Percentiles rank a stretch among this genome's conserved stretches.
Evolutionary conservation across 2,113 vertebrate species (phyloP).

Genomic region (Tenrec ecaudatus): DNA sequence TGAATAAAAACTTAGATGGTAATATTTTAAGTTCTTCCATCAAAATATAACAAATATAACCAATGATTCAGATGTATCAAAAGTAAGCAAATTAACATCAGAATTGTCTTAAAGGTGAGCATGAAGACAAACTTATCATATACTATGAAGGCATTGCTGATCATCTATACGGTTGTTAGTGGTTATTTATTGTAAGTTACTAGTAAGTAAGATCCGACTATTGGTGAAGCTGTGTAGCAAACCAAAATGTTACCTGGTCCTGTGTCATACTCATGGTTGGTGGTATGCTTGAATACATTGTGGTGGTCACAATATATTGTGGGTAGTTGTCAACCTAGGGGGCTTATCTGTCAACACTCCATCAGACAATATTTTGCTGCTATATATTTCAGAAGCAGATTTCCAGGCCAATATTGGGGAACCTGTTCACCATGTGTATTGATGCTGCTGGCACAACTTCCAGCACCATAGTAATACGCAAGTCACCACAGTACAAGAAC

Average conservation of each 20-base stretch:
- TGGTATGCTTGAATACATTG: neutral
- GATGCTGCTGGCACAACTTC: neutral
- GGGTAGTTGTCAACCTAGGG: neutral
- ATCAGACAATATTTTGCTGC: neutral
- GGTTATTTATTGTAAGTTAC: neutral
- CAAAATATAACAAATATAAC: neutral
- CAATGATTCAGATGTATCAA: slow-evolving; percentile 4
- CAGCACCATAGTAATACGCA: neutral
- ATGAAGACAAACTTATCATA: neutral
- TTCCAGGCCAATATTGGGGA: neutral
- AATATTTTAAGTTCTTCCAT: neutral
- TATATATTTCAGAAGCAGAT: neutral
- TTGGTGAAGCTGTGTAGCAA: neutral
- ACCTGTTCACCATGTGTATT: neutral
- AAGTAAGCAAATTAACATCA: neutral
- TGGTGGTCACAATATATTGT: neutral
- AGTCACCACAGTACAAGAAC: neutral
- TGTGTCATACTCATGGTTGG: neutral
- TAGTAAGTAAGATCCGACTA: neutral
- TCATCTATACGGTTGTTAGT: too few species aligned
- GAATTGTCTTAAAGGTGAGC: neutral
- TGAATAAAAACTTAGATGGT: neutral
- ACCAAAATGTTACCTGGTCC: neutral
- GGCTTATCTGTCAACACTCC: neutral
- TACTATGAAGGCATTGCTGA: neutral